Conservation (phyloP, 2,113 vertebrate genomes). For the Miniopterus natalensis region DNA sequence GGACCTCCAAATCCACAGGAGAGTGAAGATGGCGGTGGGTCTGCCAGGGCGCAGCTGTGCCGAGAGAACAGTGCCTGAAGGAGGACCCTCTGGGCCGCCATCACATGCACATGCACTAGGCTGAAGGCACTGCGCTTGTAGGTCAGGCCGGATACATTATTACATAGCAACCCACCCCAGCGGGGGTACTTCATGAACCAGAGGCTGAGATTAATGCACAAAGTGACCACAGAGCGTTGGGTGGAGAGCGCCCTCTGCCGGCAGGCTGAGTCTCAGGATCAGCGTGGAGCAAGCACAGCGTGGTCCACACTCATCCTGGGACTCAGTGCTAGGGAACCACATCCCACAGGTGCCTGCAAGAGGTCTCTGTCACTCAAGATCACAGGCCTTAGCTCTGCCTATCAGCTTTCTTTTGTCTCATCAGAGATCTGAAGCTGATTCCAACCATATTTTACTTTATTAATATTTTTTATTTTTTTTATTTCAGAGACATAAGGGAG, state of each 20-base stretch:
- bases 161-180: neutral
- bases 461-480: too few species aligned
- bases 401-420: neutral
- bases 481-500: too few species aligned
- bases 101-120: neutral
- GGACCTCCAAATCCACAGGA: neutral
- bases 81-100: neutral
- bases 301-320: neutral
- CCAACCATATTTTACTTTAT: neutral
- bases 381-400: neutral
- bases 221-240: neutral
- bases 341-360: neutral
- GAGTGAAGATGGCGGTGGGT: fast-evolving
- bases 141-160: fast-evolving
- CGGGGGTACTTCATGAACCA: fast-evolving
- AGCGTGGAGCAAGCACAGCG: neutral
- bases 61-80: fast-evolving
- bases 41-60: too few species aligned
- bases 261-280: too few species aligned
- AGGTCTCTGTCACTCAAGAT: neutral
- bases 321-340: neutral
- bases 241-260: too few species aligned
- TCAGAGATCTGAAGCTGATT: neutral
- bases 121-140: fast-evolving
- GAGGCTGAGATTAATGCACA: fast-evolving